A percentile compares a stretch with the other conserved stretches of the same genome.
These are phyloP conservation scores for Takifugu ocellatus DNA, from an alignment of 2,797 vertebrate species.

Conservation along the genomic window DNA sequence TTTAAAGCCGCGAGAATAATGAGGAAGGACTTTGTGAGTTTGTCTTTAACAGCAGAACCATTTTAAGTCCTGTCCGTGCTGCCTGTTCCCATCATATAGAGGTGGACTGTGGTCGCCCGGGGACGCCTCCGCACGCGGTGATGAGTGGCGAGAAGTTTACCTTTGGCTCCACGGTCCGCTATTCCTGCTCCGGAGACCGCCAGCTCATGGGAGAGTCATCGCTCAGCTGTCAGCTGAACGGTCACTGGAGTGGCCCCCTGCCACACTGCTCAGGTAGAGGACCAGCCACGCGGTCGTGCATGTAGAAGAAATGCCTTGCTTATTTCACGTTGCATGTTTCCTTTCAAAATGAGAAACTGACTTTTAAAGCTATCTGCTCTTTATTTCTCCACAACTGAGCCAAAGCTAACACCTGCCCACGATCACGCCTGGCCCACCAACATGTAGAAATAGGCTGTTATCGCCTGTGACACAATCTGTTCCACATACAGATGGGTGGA, in stretches of 20 bases:
- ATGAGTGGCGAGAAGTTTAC: conserved; percentile 92
- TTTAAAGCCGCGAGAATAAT: conserved; percentile 18
- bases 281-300: conserved; percentile 1
- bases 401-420: no score
- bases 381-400: not conserved
- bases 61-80: not conserved
- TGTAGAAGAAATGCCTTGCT: not conserved
- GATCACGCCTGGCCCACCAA: conserved; percentile 3
- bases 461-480: conserved; percentile 7
- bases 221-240: conserved; percentile 90
- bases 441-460: conserved; percentile 8
- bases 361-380: not conserved
- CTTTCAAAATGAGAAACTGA: no score
- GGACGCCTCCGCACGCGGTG: conserved; percentile 83
- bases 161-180: conserved; percentile 89
- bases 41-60: no score
- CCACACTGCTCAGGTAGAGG: conserved; percentile 94
- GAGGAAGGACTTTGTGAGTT: not conserved
- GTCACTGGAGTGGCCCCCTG: conserved; percentile 92
- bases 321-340: no score
- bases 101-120: conserved; percentile 94
- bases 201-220: conserved; percentile 84
- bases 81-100: conserved; percentile 69
- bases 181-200: conserved; percentile 84
- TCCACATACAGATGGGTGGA: not conserved